Conservation (phyloP, 2,113 vertebrate genomes). For the Pedionomus torquatus region DNA sequence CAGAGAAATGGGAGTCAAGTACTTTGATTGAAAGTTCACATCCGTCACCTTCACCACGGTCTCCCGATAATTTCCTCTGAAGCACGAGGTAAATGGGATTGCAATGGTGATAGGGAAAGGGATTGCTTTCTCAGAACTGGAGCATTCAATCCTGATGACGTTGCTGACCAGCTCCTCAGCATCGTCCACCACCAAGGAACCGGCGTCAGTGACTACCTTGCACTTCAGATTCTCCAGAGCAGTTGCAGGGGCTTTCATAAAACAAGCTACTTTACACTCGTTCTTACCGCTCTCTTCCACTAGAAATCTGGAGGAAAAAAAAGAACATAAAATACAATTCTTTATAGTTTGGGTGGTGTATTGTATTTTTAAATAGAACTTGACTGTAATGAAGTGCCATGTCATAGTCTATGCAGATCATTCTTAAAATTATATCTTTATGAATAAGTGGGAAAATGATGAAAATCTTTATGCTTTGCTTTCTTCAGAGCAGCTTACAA, state of each 20-base stretch:
- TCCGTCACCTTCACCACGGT: constrained; percentile 83
- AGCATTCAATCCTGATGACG: constrained; percentile 74
- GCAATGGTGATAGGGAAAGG: constrained; percentile 79
- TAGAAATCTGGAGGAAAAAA: constrained; percentile 61
- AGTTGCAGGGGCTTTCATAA: constrained; percentile 71
- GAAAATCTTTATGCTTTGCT: background rate
- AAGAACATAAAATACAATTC: background rate
- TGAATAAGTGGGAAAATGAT: background rate
- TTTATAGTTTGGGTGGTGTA: background rate
- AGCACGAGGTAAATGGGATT: constrained; percentile 79
- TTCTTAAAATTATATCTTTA: background rate
- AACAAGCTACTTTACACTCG: constrained; percentile 67
- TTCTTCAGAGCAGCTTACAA: background rate
- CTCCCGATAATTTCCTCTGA: constrained; percentile 82
- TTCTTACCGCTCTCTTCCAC: constrained; percentile 1
- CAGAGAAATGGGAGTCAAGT: constrained; percentile 71
- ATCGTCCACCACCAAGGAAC: constrained; percentile 78
- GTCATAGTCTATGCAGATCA: background rate
- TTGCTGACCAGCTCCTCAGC: constrained; percentile 88
- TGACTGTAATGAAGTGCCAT: background rate
- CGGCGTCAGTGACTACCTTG: constrained; percentile 70
- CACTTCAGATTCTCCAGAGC: constrained; percentile 70
- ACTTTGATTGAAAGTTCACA: constrained; percentile 70
- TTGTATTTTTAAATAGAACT: background rate
- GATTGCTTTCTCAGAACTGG: constrained; percentile 32